These are phyloP conservation scores for Merops nubicus DNA, from an alignment of 2,113 vertebrate species.

Conservation along the genomic window DNA sequence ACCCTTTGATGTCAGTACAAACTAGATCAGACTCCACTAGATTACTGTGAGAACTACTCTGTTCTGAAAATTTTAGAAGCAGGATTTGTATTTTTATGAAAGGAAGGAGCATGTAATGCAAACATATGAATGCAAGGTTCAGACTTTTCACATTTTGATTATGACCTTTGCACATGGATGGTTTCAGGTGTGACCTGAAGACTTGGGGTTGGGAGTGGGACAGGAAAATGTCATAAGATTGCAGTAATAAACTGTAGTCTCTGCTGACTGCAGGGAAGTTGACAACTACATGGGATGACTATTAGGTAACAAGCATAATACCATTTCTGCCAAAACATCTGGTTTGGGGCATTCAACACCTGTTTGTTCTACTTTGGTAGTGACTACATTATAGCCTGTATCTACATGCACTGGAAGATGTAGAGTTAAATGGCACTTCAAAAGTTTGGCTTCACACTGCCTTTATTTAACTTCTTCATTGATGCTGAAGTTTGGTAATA, in stretches of 20 bases:
- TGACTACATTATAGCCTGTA: not conserved
- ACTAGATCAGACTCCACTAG: not conserved
- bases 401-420: rapidly evolving
- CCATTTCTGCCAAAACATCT: not conserved
- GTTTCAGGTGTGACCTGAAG: not conserved
- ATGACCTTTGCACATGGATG: not conserved
- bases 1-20: not conserved
- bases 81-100: not conserved
- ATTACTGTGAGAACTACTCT: not conserved
- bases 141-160: not conserved
- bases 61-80: not conserved
- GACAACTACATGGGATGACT: not conserved
- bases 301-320: not conserved
- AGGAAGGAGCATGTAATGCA: not conserved
- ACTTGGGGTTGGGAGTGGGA: not conserved
- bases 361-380: not conserved
- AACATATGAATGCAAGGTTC: not conserved
- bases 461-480: not conserved
- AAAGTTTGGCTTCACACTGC: not conserved
- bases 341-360: not conserved
- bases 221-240: not conserved
- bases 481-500: conserved; percentile 9
- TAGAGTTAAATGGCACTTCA: not conserved
- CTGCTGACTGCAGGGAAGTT: not conserved
- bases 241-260: not conserved